A percentile compares a stretch with the other conserved stretches of the same genome.
phyloP scores from a whole-genome alignment of 2,113 vertebrate species.

The Phyllostomus discolor region DNA sequence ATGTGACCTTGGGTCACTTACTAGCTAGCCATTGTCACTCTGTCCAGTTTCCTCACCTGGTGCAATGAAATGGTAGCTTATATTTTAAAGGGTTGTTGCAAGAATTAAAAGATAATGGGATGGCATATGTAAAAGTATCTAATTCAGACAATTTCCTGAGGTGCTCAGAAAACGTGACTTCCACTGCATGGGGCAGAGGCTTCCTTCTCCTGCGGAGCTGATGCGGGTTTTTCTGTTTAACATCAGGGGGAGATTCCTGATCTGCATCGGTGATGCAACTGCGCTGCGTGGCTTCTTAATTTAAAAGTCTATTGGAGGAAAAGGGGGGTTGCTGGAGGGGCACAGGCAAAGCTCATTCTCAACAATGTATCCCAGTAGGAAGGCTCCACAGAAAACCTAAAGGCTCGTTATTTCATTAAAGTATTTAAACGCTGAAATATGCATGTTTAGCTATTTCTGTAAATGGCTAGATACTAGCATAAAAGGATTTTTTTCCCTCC shows the following conservation, averaged over 20 bases:
- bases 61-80: neutral
- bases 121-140: neutral
- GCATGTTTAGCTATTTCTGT: neutral
- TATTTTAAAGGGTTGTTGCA: neutral
- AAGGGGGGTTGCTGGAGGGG: neutral
- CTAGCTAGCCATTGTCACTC: neutral
- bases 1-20: neutral
- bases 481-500: conserved; percentile 11
- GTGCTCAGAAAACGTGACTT: neutral
- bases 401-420: neutral
- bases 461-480: neutral
- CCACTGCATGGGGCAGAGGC: neutral
- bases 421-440: neutral
- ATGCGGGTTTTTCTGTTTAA: neutral
- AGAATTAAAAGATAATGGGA: neutral
- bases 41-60: neutral
- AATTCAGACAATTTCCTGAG: neutral
- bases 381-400: neutral
- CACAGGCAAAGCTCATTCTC: neutral
- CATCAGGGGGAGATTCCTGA: neutral
- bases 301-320: neutral
- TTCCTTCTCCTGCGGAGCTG: neutral
- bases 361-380: neutral
- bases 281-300: neutral
- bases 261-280: neutral